Percentiles rank a stretch among this genome's conserved stretches.
phyloP scores from a whole-genome alignment of 1,140 invertebrate species.

The Hirudo medicinalis region DNA sequence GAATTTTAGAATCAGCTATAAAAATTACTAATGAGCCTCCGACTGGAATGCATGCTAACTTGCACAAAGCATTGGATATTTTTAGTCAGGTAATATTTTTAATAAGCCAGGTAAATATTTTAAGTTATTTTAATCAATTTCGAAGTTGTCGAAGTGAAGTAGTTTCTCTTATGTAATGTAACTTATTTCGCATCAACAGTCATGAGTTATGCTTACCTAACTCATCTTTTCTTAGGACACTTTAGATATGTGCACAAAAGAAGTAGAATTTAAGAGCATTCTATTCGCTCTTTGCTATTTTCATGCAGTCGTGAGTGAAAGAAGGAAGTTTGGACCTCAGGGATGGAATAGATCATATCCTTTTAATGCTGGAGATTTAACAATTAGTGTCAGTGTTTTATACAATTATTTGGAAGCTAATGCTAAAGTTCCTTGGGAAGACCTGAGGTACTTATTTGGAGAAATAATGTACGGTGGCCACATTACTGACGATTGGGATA shows the following conservation, averaged over 20 bases:
- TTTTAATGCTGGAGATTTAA: slow-evolving; percentile 61
- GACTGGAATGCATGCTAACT: slow-evolving; percentile 86
- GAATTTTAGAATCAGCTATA: slow-evolving; percentile 82
- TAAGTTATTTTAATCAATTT: too few relatives aligned
- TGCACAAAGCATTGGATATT: slow-evolving; percentile 86
- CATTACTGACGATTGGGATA: slow-evolving; percentile 93
- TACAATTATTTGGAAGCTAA: slow-evolving; percentile 90
- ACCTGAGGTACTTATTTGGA: slow-evolving; percentile 63
- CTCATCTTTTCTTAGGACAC: slow-evolving; percentile 55
- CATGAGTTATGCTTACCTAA: too few relatives aligned
- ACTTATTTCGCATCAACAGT: too few relatives aligned
- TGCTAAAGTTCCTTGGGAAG: slow-evolving; percentile 40
- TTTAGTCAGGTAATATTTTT: slow-evolving; percentile 61
- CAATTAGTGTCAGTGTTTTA: slow-evolving; percentile 82
- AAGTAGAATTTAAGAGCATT: slow-evolving; percentile 87
- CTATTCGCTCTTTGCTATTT: slow-evolving; percentile 89
- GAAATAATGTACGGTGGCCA: slow-evolving; percentile 98
- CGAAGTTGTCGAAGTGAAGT: too few relatives aligned
- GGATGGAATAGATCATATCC: slow-evolving; percentile 65
- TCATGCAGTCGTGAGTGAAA: slow-evolving; percentile 88
- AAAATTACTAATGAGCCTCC: slow-evolving; percentile 95
- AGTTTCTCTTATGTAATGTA: too few relatives aligned
- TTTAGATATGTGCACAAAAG: slow-evolving; percentile 82
- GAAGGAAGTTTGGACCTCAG: slow-evolving; percentile 85
- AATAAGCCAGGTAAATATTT: too few relatives aligned